A percentile compares a stretch with the other conserved stretches of the same genome.
Conservation (phyloP, 2,113 vertebrate species). For the Amia ocellicauda region DNA sequence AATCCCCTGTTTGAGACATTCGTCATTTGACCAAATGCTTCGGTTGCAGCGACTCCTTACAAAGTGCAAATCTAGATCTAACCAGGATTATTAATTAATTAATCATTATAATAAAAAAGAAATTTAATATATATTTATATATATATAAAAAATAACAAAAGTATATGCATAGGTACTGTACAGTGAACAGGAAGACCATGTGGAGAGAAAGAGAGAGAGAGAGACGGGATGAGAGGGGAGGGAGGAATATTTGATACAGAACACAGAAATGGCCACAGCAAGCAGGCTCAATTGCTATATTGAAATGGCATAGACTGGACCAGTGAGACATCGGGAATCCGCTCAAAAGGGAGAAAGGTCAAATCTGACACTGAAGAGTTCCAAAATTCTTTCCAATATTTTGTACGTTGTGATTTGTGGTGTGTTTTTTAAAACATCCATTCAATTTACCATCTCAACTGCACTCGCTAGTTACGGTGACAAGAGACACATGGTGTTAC, state of each 20-base stretch:
- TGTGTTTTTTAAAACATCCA: too few species aligned
- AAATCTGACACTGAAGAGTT: conserved; percentile 1
- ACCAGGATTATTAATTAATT: conserved; percentile 39
- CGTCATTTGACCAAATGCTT: conserved; percentile 33
- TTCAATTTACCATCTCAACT: too few species aligned
- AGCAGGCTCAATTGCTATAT: conserved; percentile 44
- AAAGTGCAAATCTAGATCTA: conserved; percentile 58
- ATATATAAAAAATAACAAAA: conserved; percentile 37
- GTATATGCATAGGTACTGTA: conserved; percentile 57
- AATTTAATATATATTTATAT: conserved; percentile 33
- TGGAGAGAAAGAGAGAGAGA: background rate
- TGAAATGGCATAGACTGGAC: conserved; percentile 71
- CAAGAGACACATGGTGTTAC: too few species aligned
- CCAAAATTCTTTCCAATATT: background rate
- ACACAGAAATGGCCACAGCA: conserved; percentile 56
- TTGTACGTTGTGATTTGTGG: too few species aligned
- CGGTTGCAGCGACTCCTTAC: conserved; percentile 28
- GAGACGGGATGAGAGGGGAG: conserved; percentile 45
- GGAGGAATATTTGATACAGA: too few species aligned
- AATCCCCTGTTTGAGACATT: conserved; percentile 33
- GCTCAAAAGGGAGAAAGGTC: conserved; percentile 27
- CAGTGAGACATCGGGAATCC: conserved; percentile 55
- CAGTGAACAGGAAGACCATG: conserved; percentile 29
- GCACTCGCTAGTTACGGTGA: too few species aligned
- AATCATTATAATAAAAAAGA: conserved; percentile 43